These are phyloP conservation scores for Labia minor DNA, from an alignment of 2,888 invertebrate genomes.

Conservation along the genomic window DNA sequence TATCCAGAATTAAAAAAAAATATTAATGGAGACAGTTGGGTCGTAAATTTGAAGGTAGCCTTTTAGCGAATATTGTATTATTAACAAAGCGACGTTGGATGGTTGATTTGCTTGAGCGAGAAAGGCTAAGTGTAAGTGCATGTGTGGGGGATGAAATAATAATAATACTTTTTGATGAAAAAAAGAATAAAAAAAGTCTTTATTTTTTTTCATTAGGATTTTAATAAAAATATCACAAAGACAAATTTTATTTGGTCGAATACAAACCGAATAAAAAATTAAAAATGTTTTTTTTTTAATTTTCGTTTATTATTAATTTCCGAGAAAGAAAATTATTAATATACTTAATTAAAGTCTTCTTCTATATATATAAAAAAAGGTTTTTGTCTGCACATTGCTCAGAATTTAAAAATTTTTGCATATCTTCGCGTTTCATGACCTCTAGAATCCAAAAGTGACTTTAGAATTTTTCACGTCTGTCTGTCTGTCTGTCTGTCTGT, in stretches of 20 bases:
- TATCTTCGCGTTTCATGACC: too few relatives aligned
- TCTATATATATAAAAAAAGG: too few relatives aligned
- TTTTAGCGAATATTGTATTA: neutral
- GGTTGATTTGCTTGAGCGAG: neutral
- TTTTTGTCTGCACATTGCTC: too few relatives aligned
- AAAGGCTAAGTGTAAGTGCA: too few relatives aligned
- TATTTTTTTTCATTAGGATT: neutral
- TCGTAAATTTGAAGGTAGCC: neutral
- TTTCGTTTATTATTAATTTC: neutral
- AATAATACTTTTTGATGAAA: slow-evolving; percentile 7
- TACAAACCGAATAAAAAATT: neutral
- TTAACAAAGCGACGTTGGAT: neutral
- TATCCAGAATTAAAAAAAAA: neutral
- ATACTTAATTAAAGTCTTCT: too few relatives aligned
- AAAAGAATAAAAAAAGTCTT: neutral
- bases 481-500: too few relatives aligned
- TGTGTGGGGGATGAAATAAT: neutral
- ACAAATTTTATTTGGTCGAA: neutral
- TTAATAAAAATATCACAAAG: slow-evolving; percentile 8
- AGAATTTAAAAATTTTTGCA: too few relatives aligned
- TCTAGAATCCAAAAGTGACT: too few relatives aligned
- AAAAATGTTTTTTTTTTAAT: too few relatives aligned
- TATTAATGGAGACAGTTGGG: slow-evolving; percentile 13
- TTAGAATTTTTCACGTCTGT: too few relatives aligned
- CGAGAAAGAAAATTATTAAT: neutral